Conservation (phyloP, 1,140 invertebrate species). For the Manduca sexta region DNA sequence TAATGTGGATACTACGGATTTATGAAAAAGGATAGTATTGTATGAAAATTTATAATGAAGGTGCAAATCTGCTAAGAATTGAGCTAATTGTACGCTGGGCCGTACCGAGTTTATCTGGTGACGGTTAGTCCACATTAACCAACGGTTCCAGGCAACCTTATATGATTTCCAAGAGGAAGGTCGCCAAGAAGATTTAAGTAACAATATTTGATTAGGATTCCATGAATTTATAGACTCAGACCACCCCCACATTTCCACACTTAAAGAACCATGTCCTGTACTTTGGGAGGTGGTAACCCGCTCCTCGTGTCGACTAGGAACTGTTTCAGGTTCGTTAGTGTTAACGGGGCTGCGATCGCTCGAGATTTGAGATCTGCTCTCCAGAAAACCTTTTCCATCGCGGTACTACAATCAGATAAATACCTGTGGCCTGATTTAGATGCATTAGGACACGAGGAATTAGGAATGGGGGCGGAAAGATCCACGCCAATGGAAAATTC, state of each 20-base stretch:
- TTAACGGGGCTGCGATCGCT: slow-evolving; percentile 24
- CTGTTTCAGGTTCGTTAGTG: slow-evolving; percentile 20
- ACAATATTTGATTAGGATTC: slow-evolving; percentile 13
- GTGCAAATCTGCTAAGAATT: slow-evolving; percentile 15
- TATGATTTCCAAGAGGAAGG: slow-evolving; percentile 22
- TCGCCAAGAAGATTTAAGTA: slow-evolving; percentile 16
- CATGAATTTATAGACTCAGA: slow-evolving; percentile 12
- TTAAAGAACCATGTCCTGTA: slow-evolving; percentile 28
- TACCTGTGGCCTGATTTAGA: slow-evolving; percentile 32
- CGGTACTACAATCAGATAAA: slow-evolving; percentile 33
- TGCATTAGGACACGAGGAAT: slow-evolving; percentile 39
- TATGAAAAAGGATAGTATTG: slow-evolving; percentile 17
- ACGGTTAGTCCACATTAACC: slow-evolving; percentile 7
- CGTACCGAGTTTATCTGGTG: slow-evolving; percentile 1
- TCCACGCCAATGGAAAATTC: slow-evolving; percentile 40
- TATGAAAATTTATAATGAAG: slow-evolving; percentile 9
- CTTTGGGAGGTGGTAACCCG: slow-evolving; percentile 24
- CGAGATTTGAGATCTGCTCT: slow-evolving; percentile 33
- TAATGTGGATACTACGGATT: slow-evolving; percentile 43
- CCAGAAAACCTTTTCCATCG: slow-evolving; percentile 44
- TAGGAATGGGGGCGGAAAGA: slow-evolving; percentile 46
- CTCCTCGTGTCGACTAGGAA: slow-evolving; percentile 32
- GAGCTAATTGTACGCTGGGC: slow-evolving; percentile 9
- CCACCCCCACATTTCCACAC: slow-evolving; percentile 42
- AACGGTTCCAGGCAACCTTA: slow-evolving; percentile 10